These are phyloP conservation scores for Seira musarum DNA, from an alignment of 2,888 invertebrate species.

Conservation along the genomic window DNA sequence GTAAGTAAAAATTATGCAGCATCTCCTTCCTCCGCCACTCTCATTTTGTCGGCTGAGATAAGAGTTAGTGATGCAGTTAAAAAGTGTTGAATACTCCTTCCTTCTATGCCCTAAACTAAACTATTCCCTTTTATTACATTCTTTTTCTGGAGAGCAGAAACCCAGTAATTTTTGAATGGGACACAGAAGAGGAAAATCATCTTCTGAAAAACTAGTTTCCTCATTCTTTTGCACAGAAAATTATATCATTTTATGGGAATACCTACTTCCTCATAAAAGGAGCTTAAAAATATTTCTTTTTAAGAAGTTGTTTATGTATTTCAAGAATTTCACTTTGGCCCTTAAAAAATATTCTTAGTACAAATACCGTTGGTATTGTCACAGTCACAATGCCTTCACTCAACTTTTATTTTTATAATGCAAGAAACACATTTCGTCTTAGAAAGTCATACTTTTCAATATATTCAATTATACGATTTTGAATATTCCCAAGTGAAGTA, in stretches of 20 bases:
- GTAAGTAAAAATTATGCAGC: not conserved
- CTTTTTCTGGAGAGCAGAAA: not conserved
- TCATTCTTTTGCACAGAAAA: no score
- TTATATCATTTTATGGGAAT: no score
- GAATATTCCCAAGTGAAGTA: no score
- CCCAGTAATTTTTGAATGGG: not conserved
- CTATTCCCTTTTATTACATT: not conserved
- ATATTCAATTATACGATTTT: no score
- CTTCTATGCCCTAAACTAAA: not conserved
- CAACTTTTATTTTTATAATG: no score
- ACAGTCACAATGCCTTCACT: no score
- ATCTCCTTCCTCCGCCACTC: not conserved
- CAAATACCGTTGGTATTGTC: not conserved
- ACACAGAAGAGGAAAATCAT: not conserved
- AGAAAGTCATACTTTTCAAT: no score
- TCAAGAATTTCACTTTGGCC: not conserved
- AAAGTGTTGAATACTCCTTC: not conserved
- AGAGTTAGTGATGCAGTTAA: not conserved
- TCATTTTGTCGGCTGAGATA: not conserved
- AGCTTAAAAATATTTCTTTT: not conserved
- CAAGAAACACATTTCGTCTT: no score
- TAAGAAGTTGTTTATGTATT: not conserved
- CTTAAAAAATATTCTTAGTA: no score
- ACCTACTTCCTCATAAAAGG: not conserved
- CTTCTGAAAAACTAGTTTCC: no score